phyloP scores from a whole-genome alignment of 2,113 vertebrate genomes.

The Microcebus murinus region DNA sequence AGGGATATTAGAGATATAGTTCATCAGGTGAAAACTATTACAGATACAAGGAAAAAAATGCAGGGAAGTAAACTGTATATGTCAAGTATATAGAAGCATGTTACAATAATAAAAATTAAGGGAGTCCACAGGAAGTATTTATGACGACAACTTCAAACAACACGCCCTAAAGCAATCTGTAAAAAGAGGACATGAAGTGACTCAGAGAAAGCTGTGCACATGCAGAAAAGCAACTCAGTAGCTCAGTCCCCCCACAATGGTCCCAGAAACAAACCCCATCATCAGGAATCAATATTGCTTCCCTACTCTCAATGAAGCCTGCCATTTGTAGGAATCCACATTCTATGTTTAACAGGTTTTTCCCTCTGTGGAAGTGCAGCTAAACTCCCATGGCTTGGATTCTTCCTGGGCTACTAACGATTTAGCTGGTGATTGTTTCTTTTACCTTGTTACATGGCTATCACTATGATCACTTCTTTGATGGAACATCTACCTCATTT shows the following conservation, averaged over 20 bases:
- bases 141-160: constrained; percentile 24
- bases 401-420: constrained; percentile 2
- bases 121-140: constrained; percentile 19
- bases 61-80: not conserved
- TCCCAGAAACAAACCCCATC: constrained; percentile 3
- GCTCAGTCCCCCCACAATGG: not conserved
- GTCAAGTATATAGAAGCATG: not conserved
- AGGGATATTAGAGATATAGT: not conserved
- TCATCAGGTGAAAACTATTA: not conserved
- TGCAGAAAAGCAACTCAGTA: constrained; percentile 34
- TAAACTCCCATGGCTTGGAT: not conserved
- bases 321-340: not conserved
- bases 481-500: not conserved
- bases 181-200: not conserved
- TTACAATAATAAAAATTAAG: not conserved
- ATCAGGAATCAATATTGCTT: constrained; percentile 48
- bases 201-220: not conserved
- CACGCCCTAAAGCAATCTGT: not conserved
- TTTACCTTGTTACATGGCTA: constrained; percentile 35
- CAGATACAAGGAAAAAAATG: not conserved
- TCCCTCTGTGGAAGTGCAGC: not conserved
- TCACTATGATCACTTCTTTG: constrained; percentile 39
- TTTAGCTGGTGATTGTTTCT: not conserved
- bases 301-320: not conserved
- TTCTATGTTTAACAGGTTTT: constrained; percentile 12